phyloP scores from a whole-genome alignment of 2,797 vertebrate species.

The Sebastes kiyomatsui region DNA sequence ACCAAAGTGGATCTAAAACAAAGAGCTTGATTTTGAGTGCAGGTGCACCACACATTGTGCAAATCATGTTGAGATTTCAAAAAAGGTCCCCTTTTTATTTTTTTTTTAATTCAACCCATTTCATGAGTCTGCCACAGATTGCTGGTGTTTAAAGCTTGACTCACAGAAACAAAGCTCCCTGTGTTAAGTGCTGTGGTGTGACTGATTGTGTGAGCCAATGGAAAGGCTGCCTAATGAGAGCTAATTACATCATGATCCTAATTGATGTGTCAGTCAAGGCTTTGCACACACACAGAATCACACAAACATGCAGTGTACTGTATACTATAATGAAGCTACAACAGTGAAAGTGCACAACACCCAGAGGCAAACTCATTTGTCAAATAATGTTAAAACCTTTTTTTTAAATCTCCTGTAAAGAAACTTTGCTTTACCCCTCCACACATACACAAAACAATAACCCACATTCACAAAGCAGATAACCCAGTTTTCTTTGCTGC shows the following conservation, averaged over 20 bases:
- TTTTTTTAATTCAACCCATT: neutral
- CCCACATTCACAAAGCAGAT: neutral
- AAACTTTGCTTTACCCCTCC: neutral
- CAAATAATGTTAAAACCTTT: neutral
- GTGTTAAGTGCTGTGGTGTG: conserved; percentile 26
- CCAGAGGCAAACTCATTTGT: neutral
- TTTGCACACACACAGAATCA: neutral
- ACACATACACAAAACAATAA: neutral
- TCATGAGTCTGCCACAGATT: neutral
- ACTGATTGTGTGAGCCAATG: conserved; percentile 39
- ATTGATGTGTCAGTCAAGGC: conserved; percentile 61
- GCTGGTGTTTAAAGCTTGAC: no score
- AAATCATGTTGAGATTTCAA: neutral
- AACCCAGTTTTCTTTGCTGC: neutral
- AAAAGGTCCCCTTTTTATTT: neutral
- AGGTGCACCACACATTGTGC: neutral
- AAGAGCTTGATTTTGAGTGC: neutral
- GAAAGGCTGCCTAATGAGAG: conserved; percentile 57
- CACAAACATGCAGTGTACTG: conserved; percentile 9
- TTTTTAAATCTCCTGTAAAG: neutral
- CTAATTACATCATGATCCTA: conserved; percentile 65
- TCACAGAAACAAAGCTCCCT: conserved; percentile 15
- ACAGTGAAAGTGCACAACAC: neutral
- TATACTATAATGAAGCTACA: neutral
- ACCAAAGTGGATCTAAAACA: neutral